Percentiles rank a stretch among this genome's conserved stretches.
Evolutionary conservation across 1,140 invertebrate species (phyloP).

Genomic region (Pseudomyrmex dendroicus): DNA sequence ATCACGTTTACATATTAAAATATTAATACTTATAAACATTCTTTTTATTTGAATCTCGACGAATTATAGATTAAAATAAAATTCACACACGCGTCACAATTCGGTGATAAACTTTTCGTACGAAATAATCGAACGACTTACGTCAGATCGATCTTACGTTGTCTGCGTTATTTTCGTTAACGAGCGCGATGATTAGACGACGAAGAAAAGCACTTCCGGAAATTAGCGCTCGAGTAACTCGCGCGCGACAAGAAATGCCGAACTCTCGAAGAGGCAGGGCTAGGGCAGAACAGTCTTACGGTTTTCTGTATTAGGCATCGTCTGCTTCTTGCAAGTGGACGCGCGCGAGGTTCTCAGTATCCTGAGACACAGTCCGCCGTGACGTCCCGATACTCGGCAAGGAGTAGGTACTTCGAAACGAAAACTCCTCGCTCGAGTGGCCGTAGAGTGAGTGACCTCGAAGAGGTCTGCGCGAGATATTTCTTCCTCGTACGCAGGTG

Average conservation of each 20-base stretch:
- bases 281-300: constrained; percentile 72
- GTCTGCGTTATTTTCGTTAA: too few species aligned
- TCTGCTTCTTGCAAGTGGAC: constrained; percentile 76
- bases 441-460: constrained; percentile 81
- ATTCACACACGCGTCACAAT: not conserved
- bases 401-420: constrained; percentile 61
- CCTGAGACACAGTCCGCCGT: constrained; percentile 44
- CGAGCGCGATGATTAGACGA: too few species aligned
- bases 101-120: not conserved
- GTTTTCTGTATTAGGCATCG: constrained; percentile 84
- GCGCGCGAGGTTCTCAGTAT: constrained; percentile 75
- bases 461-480: constrained; percentile 68
- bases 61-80: not conserved
- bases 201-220: constrained; percentile 27
- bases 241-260: constrained; percentile 63
- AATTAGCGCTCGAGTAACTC: constrained; percentile 57
- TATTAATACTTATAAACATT: not conserved
- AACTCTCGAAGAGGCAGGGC: constrained; percentile 50
- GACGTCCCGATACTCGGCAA: constrained; percentile 58
- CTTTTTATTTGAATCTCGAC: not conserved
- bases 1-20: not conserved
- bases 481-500: constrained; percentile 78
- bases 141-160: not conserved
- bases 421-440: constrained; percentile 67
- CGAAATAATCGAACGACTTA: not conserved